Percentiles rank a stretch among this genome's conserved stretches.
Evolutionary conservation across 1,140 invertebrate genomes (phyloP).

Genomic region (Drosophila saltans): DNA sequence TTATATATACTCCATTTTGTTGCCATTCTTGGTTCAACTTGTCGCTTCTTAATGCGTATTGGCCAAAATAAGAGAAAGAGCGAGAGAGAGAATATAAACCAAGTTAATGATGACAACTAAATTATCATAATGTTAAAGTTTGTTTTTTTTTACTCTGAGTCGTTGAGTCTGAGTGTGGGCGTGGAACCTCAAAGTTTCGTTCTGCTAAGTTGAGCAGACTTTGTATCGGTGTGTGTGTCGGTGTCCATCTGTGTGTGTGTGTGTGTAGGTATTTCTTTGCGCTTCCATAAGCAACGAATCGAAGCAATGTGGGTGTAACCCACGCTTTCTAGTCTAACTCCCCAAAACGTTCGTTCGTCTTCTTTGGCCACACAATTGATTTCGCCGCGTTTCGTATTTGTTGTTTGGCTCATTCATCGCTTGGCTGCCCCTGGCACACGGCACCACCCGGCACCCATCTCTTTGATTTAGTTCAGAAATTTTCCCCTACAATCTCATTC

Average conservation of each 20-base stretch:
- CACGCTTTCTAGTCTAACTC: slow-evolving; percentile 16
- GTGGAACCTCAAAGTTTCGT: slow-evolving; percentile 50
- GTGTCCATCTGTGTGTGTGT: slow-evolving; percentile 34
- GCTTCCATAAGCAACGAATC: slow-evolving; percentile 75
- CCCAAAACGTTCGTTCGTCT: slow-evolving; percentile 20
- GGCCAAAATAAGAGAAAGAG: slow-evolving; percentile 29
- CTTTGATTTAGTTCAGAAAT: slow-evolving; percentile 34
- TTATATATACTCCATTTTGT: slow-evolving; percentile 60
- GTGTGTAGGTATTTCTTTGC: slow-evolving; percentile 71
- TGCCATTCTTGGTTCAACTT: slow-evolving; percentile 20
- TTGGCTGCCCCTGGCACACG: slow-evolving; percentile 37
- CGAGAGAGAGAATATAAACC: background rate
- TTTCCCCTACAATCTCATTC: slow-evolving; percentile 2
- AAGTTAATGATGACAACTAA: slow-evolving; percentile 14
- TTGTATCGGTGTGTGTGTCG: slow-evolving; percentile 23
- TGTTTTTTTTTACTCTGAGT: slow-evolving; percentile 4
- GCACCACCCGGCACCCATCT: background rate
- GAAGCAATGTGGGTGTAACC: slow-evolving; percentile 31
- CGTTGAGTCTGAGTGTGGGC: slow-evolving; percentile 16
- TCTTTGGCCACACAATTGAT: slow-evolving; percentile 50
- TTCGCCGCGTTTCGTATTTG: slow-evolving; percentile 76
- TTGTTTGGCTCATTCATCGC: slow-evolving; percentile 44
- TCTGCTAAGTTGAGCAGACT: slow-evolving; percentile 61
- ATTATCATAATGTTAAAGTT: slow-evolving; percentile 54
- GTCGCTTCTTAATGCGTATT: slow-evolving; percentile 65